These are phyloP conservation scores for Thryonomys swinderianus DNA, from an alignment of 2,113 vertebrate genomes.

Conservation along the genomic window DNA sequence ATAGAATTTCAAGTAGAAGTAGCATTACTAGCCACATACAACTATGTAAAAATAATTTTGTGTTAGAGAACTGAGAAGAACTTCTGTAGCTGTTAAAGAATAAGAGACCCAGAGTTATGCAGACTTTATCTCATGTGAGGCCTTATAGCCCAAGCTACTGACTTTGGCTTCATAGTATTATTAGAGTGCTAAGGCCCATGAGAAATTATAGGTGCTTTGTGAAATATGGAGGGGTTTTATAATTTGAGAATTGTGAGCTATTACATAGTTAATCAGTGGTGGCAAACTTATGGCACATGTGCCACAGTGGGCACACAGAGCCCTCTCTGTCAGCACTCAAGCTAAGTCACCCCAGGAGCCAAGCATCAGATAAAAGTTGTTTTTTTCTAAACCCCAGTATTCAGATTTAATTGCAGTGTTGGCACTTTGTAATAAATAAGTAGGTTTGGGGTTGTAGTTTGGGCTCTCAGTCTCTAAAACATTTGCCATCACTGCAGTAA, in stretches of 20 bases:
- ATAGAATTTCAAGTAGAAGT: background rate
- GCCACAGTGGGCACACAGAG: background rate
- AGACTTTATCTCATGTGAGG: background rate
- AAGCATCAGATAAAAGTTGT: background rate
- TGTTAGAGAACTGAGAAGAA: background rate
- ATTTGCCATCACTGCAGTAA: background rate
- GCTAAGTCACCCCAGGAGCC: background rate
- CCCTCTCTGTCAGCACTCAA: background rate
- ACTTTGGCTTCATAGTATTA: background rate
- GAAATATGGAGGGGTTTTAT: background rate
- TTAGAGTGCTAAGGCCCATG: background rate
- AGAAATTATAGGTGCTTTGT: conserved; percentile 29
- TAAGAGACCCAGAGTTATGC: background rate
- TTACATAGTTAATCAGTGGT: background rate
- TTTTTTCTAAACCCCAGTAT: background rate
- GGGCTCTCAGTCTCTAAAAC: background rate
- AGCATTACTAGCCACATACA: background rate
- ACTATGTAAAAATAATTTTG: background rate
- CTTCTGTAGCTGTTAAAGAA: background rate
- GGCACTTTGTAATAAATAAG: background rate
- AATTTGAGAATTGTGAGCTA: background rate
- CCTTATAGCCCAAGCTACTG: background rate
- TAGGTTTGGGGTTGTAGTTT: background rate
- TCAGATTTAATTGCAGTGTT: background rate
- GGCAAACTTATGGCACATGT: background rate